A percentile compares a stretch with the other conserved stretches of the same genome.
phyloP scores from a whole-genome alignment of 35 echinoderm and acorn worm genomes.

The Lytechinus pictus region DNA sequence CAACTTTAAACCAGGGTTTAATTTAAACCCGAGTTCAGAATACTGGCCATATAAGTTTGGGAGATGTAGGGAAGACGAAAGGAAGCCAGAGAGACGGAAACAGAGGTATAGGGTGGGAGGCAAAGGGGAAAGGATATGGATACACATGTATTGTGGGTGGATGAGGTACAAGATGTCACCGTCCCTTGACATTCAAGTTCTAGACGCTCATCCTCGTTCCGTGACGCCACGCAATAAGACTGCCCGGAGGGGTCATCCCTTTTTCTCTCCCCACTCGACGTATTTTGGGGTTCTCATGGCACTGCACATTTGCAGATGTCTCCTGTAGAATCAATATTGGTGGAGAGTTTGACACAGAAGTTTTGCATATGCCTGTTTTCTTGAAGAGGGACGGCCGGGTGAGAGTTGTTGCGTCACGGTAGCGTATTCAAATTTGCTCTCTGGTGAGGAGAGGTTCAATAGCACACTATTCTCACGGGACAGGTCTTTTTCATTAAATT shows the following conservation, averaged over 20 bases:
- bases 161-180: conserved; percentile 9
- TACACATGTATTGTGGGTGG: not conserved
- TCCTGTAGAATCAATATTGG: conserved; percentile 5
- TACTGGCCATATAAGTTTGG: too few species aligned
- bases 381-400: not conserved
- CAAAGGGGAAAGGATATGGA: not conserved
- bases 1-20: too few species aligned
- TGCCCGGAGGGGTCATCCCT: not conserved
- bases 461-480: too few species aligned
- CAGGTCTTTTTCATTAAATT: too few species aligned
- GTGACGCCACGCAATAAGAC: conserved; percentile 2
- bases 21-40: too few species aligned
- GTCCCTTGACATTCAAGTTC: conserved; percentile 28
- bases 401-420: not conserved
- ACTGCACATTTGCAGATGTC: conserved; percentile 35
- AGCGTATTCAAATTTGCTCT: not conserved
- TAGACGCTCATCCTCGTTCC: not conserved
- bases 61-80: too few species aligned
- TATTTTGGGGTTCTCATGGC: not conserved
- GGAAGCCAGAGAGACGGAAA: too few species aligned
- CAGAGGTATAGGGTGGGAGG: not conserved
- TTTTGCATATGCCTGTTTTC: not conserved
- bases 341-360: not conserved
- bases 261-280: not conserved
- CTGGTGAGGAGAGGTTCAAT: not conserved